Base-by-base conservation (phyloP, 1,140 invertebrate species). In the Drosophila funebris region DNA sequence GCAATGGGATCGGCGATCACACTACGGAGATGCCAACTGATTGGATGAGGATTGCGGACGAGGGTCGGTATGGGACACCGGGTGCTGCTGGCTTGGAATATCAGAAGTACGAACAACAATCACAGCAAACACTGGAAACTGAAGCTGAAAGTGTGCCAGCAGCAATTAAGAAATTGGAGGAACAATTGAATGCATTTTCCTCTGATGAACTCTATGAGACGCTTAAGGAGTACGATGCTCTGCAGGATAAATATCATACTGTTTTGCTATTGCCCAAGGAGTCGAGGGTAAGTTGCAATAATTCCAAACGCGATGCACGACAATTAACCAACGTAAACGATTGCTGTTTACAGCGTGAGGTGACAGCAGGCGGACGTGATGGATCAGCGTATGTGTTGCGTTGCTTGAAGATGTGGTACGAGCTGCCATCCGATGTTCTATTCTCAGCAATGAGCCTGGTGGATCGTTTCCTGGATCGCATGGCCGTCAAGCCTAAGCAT, bases 341-440 rank as follows among this genome's bases (percentile, higher is more conserved):
- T n/a, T 92, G 1, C 11, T 79, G 79, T 43, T 31, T 50, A n/a
- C 33, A 91, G 90, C 94, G 94, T 37, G 95, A 96, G 77, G 95
- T 96, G 79, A 95, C 95, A 33, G 94, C 94, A 56, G 94, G 94
- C 16, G 95, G 95, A 44, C 93, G 96, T 3, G 95, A 96, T 92
- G 95, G 95, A 46, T 95, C 96, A 1, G 95, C 95, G 5, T 95
- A 96, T 90, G 95, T 96, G 73, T 92, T 96, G 76, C 93, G 96
- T 62, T 96, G 96, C 90, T 93, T 97, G 36, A 96, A 96, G 92
- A 94, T 96, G 69, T 96, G 96, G 95, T 97, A 95, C 88, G 96
- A 96, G 88, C 91, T 96, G 78, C 95, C 96, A 3, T 94, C 95
- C 8, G 95, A 96, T 73, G 95, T 96, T 11, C 94, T 96, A 67